These are phyloP conservation scores for Anabas testudineus DNA, from an alignment of 2,797 vertebrate genomes.

Conservation along the genomic window DNA sequence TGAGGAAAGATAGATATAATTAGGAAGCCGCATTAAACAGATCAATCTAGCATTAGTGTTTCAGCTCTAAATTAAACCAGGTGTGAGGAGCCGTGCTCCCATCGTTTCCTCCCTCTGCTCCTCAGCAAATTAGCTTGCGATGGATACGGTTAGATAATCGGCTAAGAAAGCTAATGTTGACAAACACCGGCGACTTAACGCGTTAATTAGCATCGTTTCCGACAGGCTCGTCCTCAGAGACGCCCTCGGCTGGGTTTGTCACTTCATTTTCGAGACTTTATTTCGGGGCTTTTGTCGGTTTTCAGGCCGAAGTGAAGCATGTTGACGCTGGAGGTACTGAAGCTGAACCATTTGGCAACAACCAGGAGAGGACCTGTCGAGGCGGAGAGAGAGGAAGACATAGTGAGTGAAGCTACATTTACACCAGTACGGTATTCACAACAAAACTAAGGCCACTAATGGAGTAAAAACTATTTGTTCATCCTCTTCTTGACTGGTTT, in stretches of 20 bases:
- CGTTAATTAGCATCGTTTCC: background rate
- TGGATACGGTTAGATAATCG: constrained; percentile 40
- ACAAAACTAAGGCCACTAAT: background rate
- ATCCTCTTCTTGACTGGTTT: background rate
- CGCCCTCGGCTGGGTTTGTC: background rate
- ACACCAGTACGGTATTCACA: background rate
- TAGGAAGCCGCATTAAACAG: background rate
- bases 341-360: constrained; percentile 38
- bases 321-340: constrained; percentile 43
- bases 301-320: constrained; percentile 40
- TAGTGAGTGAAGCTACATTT: constrained; percentile 47
- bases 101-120: background rate
- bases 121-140: constrained; percentile 34
- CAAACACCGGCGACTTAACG: constrained; percentile 47
- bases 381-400: constrained; percentile 31
- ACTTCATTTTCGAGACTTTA: background rate
- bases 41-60: background rate
- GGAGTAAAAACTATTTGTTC: background rate
- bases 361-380: constrained; percentile 48
- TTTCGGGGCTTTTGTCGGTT: background rate
- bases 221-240: background rate
- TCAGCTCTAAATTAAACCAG: background rate
- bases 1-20: constrained; percentile 1
- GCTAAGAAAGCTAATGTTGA: constrained; percentile 69
- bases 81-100: background rate